These are phyloP conservation scores for Procambarus clarkii DNA, from an alignment of 1,140 invertebrate genomes.

Conservation along the genomic window DNA sequence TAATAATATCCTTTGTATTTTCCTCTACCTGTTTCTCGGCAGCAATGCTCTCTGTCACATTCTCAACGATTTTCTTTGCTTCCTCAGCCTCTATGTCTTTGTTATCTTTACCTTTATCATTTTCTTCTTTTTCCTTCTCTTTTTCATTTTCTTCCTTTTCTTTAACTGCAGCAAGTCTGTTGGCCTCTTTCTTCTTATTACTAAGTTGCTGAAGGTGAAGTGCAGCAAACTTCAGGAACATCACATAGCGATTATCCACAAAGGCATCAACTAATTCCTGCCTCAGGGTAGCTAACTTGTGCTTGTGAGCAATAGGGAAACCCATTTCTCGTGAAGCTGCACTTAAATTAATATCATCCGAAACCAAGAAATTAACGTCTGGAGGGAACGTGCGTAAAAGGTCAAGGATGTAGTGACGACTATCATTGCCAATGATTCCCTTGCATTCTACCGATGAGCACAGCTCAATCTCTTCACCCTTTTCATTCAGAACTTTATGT, in stretches of 20 bases:
- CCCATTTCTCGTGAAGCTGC: conserved; percentile 90
- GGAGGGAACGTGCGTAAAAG: conserved; percentile 97
- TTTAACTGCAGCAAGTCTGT: conserved; percentile 30
- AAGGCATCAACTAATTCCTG: conserved; percentile 98
- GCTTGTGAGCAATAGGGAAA: conserved; percentile 96
- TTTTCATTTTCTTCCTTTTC: conserved; percentile 23
- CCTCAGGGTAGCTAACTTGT: conserved; percentile 95
- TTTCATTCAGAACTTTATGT: conserved; percentile 95
- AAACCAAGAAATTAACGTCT: conserved; percentile 95
- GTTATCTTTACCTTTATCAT: conserved; percentile 68
- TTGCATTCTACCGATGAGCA: conserved; percentile 99
- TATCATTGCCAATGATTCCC: conserved; percentile 99
- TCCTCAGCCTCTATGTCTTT: conserved; percentile 81
- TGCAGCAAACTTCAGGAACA: conserved; percentile 96
- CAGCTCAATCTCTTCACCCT: conserved; percentile 93
- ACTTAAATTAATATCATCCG: conserved; percentile 89
- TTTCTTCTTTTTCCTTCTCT: conserved; percentile 9
- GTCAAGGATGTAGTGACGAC: conserved; percentile 97
- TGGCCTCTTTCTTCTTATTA: conserved; percentile 78
- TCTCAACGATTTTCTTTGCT: conserved; percentile 94
- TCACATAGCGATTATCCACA: conserved; percentile 95
- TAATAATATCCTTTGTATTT: conserved; percentile 91
- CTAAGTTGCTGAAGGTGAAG: conserved; percentile 93
- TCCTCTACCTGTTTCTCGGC: conserved; percentile 90
- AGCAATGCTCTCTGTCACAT: conserved; percentile 87